Base-by-base conservation (phyloP, 2,888 invertebrate species). In the Deilephila porcellus region DNA sequence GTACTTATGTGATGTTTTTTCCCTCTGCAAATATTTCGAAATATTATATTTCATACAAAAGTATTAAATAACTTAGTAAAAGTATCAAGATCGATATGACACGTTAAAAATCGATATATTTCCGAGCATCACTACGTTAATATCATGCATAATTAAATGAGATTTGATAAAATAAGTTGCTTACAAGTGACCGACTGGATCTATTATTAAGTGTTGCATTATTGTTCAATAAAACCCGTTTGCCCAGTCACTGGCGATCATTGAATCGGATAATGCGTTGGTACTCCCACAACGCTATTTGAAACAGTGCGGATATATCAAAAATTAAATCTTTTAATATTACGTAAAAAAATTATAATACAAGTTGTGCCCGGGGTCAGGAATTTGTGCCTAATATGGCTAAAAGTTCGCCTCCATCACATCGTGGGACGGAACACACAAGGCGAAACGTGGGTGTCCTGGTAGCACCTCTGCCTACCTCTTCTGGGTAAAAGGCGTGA, bases 91-190 rank as follows among this genome's bases (percentile, higher is more conserved):
- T 34, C 63, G 32, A 63, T 19, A 63, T 8, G 1, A 32, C 32
- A 32, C 7, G n/a, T 34, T 37, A n/a, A 34, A 6, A 6, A 11
- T n/a, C 17, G 20, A 60, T 60, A 60, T 0, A 25, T 11, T 45
- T 45, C 11, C 45, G 45, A 3, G 3, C 45, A 45, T 14, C 45
- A 45, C 45, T 8, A 20, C 37, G 20, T 45, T n/a, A 37, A 67
- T 20, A 45, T 45, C 67, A 52, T 17, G 67, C 67, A 67, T 82
- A 79, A 77, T 77, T 74, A 77, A 72, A 70, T 71, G 70, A 76
- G 80, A 82, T 83, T 80, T 81, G 76, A 76, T 75, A 76, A 75
- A 83, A 83, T 83, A 82, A 80, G 80, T 79, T 79, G 79, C 82
- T 79, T 80, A 82, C 82, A 81, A 80, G 79, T 80, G 74, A 76